A percentile compares a stretch with the other conserved stretches of the same genome.
Evolutionary conservation across 2,888 invertebrate genomes (phyloP).

Genomic region (Philopedon plagiatum): DNA sequence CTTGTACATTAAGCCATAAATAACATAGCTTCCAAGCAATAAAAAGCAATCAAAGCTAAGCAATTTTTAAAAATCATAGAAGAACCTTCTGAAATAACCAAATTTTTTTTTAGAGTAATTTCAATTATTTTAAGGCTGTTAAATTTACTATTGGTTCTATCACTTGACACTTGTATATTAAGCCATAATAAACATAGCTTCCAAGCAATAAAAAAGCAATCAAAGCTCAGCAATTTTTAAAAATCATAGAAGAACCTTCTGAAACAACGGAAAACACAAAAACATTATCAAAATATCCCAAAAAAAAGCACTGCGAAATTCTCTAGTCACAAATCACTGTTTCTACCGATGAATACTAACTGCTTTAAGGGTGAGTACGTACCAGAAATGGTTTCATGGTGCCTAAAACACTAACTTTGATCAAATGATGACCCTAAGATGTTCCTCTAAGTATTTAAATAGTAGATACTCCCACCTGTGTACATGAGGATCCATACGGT

Average conservation of each 20-base stretch:
- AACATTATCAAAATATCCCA: background rate
- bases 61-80: background rate
- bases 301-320: background rate
- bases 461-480: conserved; percentile 57
- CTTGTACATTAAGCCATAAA: no score
- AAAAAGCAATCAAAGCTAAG: no score
- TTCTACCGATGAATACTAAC: background rate
- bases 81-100: no score
- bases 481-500: conserved; percentile 41
- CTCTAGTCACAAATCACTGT: conserved; percentile 1
- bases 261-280: background rate
- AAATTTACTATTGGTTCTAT: no score
- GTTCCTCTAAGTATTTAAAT: conserved; percentile 60
- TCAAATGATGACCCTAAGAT: conserved; percentile 62
- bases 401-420: conserved; percentile 63
- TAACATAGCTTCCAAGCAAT: no score
- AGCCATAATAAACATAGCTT: no score
- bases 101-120: no score
- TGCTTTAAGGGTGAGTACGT: conserved; percentile 57
- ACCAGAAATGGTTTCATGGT: conserved; percentile 66
- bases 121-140: no score
- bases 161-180: no score
- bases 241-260: background rate
- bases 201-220: no score
- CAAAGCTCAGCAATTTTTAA: no score